Percentiles rank a stretch among this genome's conserved stretches.
phyloP scores from a whole-genome alignment of 2,113 vertebrate genomes.

The Gambusia holbrooki region DNA sequence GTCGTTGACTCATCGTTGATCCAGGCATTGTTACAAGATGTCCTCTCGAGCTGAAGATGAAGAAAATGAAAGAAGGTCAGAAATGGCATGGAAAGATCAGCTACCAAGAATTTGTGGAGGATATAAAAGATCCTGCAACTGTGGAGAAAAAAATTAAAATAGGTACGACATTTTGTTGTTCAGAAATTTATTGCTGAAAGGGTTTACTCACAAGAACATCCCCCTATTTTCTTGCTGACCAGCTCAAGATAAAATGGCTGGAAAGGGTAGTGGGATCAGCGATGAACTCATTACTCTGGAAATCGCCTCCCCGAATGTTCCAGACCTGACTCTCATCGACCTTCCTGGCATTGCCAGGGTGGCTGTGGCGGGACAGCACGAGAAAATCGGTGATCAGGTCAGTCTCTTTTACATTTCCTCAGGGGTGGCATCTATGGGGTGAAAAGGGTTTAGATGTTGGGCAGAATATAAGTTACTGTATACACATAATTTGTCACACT shows the following conservation, averaged over 20 bases:
- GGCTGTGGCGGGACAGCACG: conserved; percentile 85
- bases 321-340: conserved; percentile 92
- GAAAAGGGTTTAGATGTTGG: neutral
- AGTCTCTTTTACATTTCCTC: accelerated
- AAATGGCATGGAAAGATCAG: conserved; percentile 74
- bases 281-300: conserved; percentile 86
- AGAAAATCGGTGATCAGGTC: conserved; percentile 86
- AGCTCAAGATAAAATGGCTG: conserved; percentile 87
- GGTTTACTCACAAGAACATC: neutral
- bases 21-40: conserved; percentile 81
- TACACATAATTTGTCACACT: neutral
- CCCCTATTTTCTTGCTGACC: neutral
- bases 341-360: conserved; percentile 92
- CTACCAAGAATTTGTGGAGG: conserved; percentile 46
- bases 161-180: conserved; percentile 48
- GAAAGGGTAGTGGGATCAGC: conserved; percentile 79
- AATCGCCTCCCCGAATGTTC: conserved; percentile 82
- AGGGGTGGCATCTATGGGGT: too few species aligned
- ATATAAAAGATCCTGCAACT: conserved; percentile 63
- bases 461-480: neutral
- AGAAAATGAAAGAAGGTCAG: conserved; percentile 55
- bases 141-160: conserved; percentile 73
- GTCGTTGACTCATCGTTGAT: neutral
- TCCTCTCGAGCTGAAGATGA: conserved; percentile 80
- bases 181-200: neutral